A percentile compares a stretch with the other conserved stretches of the same genome.
These are phyloP conservation scores for Aporophyla lueneburgensis DNA, from an alignment of 2,888 invertebrate genomes.

Conservation along the genomic window DNA sequence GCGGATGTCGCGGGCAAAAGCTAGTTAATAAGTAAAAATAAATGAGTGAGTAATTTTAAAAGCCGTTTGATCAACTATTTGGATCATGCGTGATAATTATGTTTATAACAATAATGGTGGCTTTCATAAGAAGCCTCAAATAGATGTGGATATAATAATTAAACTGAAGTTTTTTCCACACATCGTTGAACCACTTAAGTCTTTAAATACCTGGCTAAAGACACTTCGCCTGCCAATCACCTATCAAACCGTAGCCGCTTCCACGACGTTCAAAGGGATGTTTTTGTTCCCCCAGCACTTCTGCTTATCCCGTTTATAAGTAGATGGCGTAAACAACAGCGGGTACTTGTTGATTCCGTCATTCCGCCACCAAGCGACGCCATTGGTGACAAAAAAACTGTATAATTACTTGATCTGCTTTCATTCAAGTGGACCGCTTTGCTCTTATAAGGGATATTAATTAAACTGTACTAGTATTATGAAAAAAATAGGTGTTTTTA, in stretches of 20 bases:
- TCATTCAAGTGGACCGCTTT: constrained; percentile 67
- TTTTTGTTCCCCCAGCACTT: constrained; percentile 28
- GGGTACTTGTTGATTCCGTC: constrained; percentile 44
- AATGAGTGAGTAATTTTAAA: background rate
- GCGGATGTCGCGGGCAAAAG: no score
- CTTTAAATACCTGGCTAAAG: constrained; percentile 36
- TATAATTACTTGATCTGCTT: constrained; percentile 72
- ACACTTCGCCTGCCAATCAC: constrained; percentile 32
- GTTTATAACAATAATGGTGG: background rate
- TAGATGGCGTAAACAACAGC: constrained; percentile 51
- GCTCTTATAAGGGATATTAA: constrained; percentile 71
- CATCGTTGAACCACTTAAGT: background rate
- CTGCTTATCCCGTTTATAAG: constrained; percentile 31
- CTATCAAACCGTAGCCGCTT: constrained; percentile 27
- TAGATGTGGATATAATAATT: constrained; percentile 8
- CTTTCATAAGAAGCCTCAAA: background rate
- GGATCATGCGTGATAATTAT: background rate
- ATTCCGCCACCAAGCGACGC: constrained; percentile 53
- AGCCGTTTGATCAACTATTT: background rate
- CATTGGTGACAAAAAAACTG: constrained; percentile 56
- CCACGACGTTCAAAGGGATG: constrained; percentile 17
- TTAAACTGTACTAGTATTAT: constrained; percentile 67
- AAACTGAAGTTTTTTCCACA: constrained; percentile 4
- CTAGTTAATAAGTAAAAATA: background rate
- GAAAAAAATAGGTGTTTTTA: constrained; percentile 59